A percentile compares a stretch with the other conserved stretches of the same genome.
Conservation (phyloP, 2,797 vertebrate species). For the Urocyon cinereoargenteus region DNA sequence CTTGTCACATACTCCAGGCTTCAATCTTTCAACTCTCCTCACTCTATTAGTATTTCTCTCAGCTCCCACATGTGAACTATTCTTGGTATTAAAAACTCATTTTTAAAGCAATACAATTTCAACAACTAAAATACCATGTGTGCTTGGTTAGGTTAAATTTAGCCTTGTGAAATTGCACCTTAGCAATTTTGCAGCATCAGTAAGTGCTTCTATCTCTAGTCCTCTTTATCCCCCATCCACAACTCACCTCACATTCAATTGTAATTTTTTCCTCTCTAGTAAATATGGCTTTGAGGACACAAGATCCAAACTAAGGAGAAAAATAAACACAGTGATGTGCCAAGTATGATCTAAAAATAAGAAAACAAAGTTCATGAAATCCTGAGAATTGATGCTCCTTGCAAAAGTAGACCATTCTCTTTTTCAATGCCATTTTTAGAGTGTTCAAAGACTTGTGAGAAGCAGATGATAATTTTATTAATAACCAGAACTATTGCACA, state of each 20-base stretch:
- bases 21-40: slow-evolving; percentile 61
- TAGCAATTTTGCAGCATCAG: slow-evolving; percentile 52
- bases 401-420: slow-evolving; percentile 25
- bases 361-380: slow-evolving; percentile 7
- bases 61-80: slow-evolving; percentile 78
- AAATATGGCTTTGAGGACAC: background rate
- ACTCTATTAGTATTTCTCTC: slow-evolving; percentile 64
- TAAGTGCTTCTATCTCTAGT: background rate
- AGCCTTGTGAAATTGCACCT: slow-evolving; percentile 46
- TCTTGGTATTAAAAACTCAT: slow-evolving; percentile 74
- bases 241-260: background rate
- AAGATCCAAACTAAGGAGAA: background rate
- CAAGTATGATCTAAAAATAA: slow-evolving; percentile 45
- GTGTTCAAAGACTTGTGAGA: slow-evolving; percentile 32
- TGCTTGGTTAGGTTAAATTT: slow-evolving; percentile 62
- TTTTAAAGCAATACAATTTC: slow-evolving; percentile 77
- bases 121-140: slow-evolving; percentile 70
- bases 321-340: background rate
- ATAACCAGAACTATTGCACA: slow-evolving; percentile 47
- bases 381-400: background rate
- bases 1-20: slow-evolving; percentile 58
- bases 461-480: slow-evolving; percentile 57
- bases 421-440: slow-evolving; percentile 40
- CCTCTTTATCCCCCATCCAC: background rate
- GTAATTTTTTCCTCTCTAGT: background rate